A percentile compares a stretch with the other conserved stretches of the same genome.
Conservation (phyloP, 2,888 invertebrate genomes). For the Augochlorella aurata region DNA sequence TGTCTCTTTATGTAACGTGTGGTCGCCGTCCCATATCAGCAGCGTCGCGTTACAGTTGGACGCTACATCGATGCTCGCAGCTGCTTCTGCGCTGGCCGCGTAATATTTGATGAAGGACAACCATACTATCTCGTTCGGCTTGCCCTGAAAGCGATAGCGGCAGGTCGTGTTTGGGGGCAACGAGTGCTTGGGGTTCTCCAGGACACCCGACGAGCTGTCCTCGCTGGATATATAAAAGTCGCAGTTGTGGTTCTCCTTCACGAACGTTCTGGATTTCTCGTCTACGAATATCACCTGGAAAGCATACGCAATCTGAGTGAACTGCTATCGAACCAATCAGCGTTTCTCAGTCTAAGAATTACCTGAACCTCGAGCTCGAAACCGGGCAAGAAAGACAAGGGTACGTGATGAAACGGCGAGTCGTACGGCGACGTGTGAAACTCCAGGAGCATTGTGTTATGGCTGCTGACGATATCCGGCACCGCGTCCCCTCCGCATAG, state of each 20-base stretch:
- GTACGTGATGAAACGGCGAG: conserved; percentile 91
- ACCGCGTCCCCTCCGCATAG: conserved; percentile 92
- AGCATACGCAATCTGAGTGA: not conserved
- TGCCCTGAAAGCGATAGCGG: conserved; percentile 90
- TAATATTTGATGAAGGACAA: conserved; percentile 92
- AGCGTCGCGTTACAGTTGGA: conserved; percentile 89
- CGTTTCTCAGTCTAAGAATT: conserved; percentile 60
- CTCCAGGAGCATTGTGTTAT: conserved; percentile 90
- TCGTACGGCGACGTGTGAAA: conserved; percentile 92
- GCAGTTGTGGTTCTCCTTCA: conserved; percentile 88
- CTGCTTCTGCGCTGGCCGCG: conserved; percentile 87
- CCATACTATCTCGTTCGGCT: conserved; percentile 91
- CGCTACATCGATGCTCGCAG: conserved; percentile 85
- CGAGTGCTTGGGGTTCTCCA: conserved; percentile 90
- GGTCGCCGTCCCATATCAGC: conserved; percentile 89
- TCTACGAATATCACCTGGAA: conserved; percentile 88
- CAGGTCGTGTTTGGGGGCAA: conserved; percentile 92
- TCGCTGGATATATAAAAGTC: conserved; percentile 90
- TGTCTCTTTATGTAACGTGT: conserved; percentile 65
- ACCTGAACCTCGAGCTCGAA: conserved; percentile 93
- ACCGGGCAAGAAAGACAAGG: conserved; percentile 90
- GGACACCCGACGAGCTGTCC: conserved; percentile 88
- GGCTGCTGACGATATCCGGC: conserved; percentile 90
- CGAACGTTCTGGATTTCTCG: conserved; percentile 89
- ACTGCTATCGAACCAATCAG: not conserved